Percentiles rank a stretch among this genome's conserved stretches.
phyloP scores from a whole-genome alignment of 1,140 invertebrate genomes.

The Cotesia typhae region DNA sequence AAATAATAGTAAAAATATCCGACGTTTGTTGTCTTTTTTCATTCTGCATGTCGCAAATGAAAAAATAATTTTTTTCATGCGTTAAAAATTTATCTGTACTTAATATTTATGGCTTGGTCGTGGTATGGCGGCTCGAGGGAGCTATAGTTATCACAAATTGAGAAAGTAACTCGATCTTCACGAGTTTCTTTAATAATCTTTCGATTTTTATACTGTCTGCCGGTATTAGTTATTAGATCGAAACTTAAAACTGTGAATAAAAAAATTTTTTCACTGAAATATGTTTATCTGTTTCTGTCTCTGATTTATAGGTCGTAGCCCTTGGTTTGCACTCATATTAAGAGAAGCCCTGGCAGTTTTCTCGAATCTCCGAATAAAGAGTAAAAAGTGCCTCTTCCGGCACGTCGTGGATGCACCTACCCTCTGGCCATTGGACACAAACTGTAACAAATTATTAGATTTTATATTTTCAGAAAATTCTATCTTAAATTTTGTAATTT shows the following conservation, averaged over 20 bases:
- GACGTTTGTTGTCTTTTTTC: slow-evolving; percentile 6
- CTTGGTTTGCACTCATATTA: slow-evolving; percentile 50
- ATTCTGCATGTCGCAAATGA: background rate
- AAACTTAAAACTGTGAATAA: slow-evolving; percentile 29
- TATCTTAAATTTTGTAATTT: too few relatives aligned
- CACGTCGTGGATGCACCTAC: slow-evolving; percentile 71
- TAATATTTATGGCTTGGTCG: slow-evolving; percentile 52
- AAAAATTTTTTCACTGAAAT: slow-evolving; percentile 36
- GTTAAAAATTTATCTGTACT: slow-evolving; percentile 26
- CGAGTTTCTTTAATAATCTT: slow-evolving; percentile 20
- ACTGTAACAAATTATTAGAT: slow-evolving; percentile 71
- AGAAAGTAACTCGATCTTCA: slow-evolving; percentile 22
- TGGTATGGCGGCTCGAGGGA: slow-evolving; percentile 53
- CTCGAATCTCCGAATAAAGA: slow-evolving; percentile 61
- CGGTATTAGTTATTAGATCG: background rate
- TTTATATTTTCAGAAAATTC: too few relatives aligned
- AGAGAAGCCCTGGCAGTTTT: slow-evolving; percentile 61
- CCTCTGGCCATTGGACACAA: slow-evolving; percentile 88
- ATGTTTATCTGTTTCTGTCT: slow-evolving; percentile 39
- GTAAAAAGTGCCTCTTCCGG: slow-evolving; percentile 61
- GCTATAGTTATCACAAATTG: slow-evolving; percentile 27
- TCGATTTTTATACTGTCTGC: background rate
- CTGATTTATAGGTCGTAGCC: slow-evolving; percentile 41
- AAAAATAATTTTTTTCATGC: background rate
- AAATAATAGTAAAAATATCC: background rate